Percentiles rank a stretch among this genome's conserved stretches.
Evolutionary conservation across 2,113 vertebrate species (phyloP).

Genomic region (Tupaia tana): DNA sequence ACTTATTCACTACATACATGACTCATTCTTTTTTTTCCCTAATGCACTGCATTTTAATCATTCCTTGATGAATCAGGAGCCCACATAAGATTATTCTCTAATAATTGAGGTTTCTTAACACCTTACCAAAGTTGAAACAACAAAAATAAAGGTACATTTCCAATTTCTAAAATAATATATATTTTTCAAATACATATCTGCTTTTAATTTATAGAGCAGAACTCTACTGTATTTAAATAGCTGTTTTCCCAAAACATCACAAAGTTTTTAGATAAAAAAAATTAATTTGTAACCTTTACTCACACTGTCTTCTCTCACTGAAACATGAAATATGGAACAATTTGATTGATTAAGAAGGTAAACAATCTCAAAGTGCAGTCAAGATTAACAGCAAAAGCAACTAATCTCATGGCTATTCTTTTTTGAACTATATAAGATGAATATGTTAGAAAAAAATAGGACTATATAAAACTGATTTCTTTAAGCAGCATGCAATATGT

Average conservation of each 20-base stretch:
- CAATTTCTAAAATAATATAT: neutral
- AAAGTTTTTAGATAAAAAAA: neutral
- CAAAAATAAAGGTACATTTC: neutral
- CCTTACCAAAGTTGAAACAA: neutral
- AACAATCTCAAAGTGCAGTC: neutral
- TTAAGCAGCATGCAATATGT: neutral
- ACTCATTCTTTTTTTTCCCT: neutral
- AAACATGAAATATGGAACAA: neutral
- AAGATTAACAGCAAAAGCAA: neutral
- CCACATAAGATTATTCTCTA: neutral
- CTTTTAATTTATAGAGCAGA: neutral
- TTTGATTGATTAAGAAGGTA: neutral
- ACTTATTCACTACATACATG: neutral
- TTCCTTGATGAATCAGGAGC: neutral
- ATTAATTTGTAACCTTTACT: neutral
- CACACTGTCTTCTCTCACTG: neutral
- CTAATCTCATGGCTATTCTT: neutral
- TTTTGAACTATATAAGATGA: neutral
- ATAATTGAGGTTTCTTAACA: neutral
- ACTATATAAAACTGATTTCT: neutral
- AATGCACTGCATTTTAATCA: neutral
- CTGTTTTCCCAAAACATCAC: neutral
- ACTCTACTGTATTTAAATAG: neutral
- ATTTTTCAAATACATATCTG: neutral
- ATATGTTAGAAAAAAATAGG: neutral